phyloP scores from a whole-genome alignment of 2,113 vertebrate species.

The Nesoenas mayeri region DNA sequence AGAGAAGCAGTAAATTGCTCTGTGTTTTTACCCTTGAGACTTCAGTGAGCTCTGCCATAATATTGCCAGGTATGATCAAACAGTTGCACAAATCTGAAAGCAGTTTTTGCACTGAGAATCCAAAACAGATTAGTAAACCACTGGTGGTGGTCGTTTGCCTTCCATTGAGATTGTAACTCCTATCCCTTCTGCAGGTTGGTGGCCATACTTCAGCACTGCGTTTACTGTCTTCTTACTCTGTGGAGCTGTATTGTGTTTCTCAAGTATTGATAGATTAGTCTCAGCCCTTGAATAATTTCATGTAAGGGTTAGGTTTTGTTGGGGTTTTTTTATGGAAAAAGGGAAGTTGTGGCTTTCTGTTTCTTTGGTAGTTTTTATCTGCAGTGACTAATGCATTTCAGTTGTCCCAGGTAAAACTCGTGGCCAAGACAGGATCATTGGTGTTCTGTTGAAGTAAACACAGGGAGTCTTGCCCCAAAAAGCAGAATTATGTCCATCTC shows the following conservation, averaged over 20 bases:
- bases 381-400: not conserved
- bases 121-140: not conserved
- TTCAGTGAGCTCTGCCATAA: slow-evolving; percentile 16
- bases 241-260: not conserved
- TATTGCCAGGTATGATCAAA: not conserved
- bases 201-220: not conserved
- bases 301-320: not conserved
- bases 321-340: not conserved
- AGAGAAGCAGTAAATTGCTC: slow-evolving; percentile 11
- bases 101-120: not conserved
- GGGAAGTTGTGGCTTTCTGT: not conserved
- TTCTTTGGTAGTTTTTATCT: not conserved
- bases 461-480: not conserved
- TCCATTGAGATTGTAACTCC: not conserved
- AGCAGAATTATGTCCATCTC: not conserved
- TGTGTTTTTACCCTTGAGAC: slow-evolving; percentile 19
- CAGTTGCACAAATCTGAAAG: not conserved
- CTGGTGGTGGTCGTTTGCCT: not conserved
- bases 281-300: not conserved
- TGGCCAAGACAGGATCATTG: not conserved
- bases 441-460: not conserved
- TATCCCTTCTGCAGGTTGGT: not conserved
- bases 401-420: not conserved
- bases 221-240: not conserved
- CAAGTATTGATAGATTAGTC: not conserved